A percentile compares a stretch with the other conserved stretches of the same genome.
Conservation (phyloP, 2,888 invertebrate genomes). For the Protodeltote pygarga region DNA sequence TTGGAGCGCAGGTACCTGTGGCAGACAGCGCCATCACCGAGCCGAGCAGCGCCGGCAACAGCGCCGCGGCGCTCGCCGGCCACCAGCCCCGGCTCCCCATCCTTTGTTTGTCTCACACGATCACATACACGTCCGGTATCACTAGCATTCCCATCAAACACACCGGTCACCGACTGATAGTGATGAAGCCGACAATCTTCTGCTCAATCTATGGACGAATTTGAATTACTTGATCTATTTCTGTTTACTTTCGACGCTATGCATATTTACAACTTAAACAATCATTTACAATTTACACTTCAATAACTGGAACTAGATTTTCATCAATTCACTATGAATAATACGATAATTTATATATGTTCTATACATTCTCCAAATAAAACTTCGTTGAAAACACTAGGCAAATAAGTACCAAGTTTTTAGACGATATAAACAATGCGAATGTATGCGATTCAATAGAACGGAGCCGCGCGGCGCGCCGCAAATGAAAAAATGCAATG, state of each 20-base stretch:
- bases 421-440: slow-evolving; percentile 16
- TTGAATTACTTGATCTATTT: slow-evolving; percentile 37
- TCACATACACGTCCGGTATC: slow-evolving; percentile 7
- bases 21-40: slow-evolving; percentile 10
- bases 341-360: not conserved
- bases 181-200: not conserved
- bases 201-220: not conserved
- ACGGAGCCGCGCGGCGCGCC: slow-evolving; percentile 7
- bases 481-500: slow-evolving; percentile 20
- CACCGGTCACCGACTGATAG: not conserved
- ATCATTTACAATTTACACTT: slow-evolving; percentile 13
- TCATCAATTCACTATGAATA: slow-evolving; percentile 5
- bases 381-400: slow-evolving; percentile 8
- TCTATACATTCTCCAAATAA: not conserved
- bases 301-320: slow-evolving; percentile 21
- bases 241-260: slow-evolving; percentile 33
- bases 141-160: slow-evolving; percentile 6
- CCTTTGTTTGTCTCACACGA: slow-evolving; percentile 34
- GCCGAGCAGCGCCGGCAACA: slow-evolving; percentile 35
- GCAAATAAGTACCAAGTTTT: not conserved
- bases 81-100: slow-evolving; percentile 28
- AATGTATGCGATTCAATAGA: not conserved
- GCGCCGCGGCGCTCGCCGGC: slow-evolving; percentile 32
- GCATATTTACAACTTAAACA: no score
- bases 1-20: slow-evolving; percentile 17